A percentile compares a stretch with the other conserved stretches of the same genome.
Conservation (phyloP, 2,888 invertebrate genomes). For the Hirudinaria manillensis region DNA sequence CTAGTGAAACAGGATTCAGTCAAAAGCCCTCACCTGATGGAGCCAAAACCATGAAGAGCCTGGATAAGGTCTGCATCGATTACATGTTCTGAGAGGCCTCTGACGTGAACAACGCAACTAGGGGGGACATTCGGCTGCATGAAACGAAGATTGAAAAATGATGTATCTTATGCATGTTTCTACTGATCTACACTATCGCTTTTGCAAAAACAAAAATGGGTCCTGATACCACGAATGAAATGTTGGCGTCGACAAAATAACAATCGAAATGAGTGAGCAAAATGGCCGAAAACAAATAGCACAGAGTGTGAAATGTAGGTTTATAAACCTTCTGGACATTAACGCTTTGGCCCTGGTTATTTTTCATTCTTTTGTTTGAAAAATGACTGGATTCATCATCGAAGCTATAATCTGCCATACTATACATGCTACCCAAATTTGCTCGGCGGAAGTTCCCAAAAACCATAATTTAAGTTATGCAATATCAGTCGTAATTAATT, state of each 20-base stretch:
- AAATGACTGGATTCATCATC: slow-evolving; percentile 10
- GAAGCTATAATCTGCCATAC: slow-evolving; percentile 24
- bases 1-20: no score
- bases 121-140: slow-evolving; percentile 46
- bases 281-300: neutral
- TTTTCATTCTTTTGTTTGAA: slow-evolving; percentile 31
- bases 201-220: no score
- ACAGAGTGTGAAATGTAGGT: neutral
- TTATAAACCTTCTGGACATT: slow-evolving; percentile 22
- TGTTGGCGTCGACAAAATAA: no score
- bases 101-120: slow-evolving; percentile 56
- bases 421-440: neutral
- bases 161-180: neutral
- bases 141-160: neutral
- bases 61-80: slow-evolving; percentile 56
- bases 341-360: slow-evolving; percentile 29
- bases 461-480: neutral
- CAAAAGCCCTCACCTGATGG: slow-evolving; percentile 46
- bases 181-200: no score
- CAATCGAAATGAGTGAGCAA: no score
- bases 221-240: no score
- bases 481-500: no score
- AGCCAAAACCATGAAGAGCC: slow-evolving; percentile 56
- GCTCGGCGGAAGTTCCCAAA: slow-evolving; percentile 17
- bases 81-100: slow-evolving; percentile 54